These are phyloP conservation scores for Muricea muricata DNA, from an alignment of 92 coral and sea anemone species.

Conservation along the genomic window DNA sequence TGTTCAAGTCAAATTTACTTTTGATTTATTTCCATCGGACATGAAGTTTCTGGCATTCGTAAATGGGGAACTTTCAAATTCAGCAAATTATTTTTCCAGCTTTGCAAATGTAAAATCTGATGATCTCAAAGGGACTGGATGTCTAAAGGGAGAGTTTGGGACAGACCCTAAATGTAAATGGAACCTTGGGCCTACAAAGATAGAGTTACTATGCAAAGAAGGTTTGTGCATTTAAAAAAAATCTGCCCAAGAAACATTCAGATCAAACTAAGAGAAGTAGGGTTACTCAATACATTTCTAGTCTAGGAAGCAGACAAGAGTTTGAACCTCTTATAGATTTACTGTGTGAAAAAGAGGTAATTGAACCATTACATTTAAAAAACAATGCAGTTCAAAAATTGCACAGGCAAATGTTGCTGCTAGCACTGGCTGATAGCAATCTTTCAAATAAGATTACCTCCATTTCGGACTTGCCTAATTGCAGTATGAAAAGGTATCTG, in stretches of 20 bases:
- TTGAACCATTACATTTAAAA: slow-evolving; percentile 33
- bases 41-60: no score
- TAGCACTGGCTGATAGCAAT: slow-evolving; percentile 30
- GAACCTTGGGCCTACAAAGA: slow-evolving; percentile 52
- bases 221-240: slow-evolving; percentile 39
- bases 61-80: no score
- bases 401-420: background rate
- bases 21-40: no score
- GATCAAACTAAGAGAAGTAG: slow-evolving; percentile 21
- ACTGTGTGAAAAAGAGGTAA: slow-evolving; percentile 37
- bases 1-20: no score
- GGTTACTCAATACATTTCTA: slow-evolving; percentile 17
- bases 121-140: slow-evolving; percentile 33
- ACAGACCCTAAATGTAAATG: slow-evolving; percentile 48
- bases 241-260: slow-evolving; percentile 26
- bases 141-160: slow-evolving; percentile 51
- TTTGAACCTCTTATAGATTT: slow-evolving; percentile 14
- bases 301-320: slow-evolving; percentile 17
- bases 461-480: no score
- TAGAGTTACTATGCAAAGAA: slow-evolving; percentile 39
- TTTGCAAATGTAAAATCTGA: no score
- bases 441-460: no score
- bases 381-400: slow-evolving; percentile 44
- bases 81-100: no score
- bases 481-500: no score